Evolutionary conservation across 2,113 vertebrate genomes (phyloP).

Genomic region (Alligator sinensis): DNA sequence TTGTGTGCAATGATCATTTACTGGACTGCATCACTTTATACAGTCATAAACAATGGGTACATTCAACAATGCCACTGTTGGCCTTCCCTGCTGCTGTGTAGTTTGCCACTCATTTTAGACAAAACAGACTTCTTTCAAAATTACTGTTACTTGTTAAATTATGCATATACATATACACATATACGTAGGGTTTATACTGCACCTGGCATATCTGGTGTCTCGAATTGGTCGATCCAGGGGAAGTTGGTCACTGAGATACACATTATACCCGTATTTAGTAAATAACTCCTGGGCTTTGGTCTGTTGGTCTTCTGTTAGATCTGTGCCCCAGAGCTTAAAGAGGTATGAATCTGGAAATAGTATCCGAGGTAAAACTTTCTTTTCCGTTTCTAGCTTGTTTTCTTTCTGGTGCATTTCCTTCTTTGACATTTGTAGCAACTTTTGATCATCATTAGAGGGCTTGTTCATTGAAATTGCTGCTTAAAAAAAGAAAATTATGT

Average conservation of each 20-base stretch:
- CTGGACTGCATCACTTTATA: too few relatives aligned
- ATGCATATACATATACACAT: not conserved
- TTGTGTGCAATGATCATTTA: too few relatives aligned
- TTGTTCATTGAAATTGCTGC: constrained; percentile 20
- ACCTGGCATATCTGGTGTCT: constrained; percentile 51
- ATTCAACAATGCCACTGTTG: too few relatives aligned
- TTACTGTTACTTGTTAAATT: too few relatives aligned
- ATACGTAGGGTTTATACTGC: not conserved
- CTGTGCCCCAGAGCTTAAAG: constrained; percentile 47
- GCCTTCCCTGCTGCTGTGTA: too few relatives aligned
- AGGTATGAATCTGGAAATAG: constrained; percentile 34
- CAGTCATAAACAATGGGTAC: too few relatives aligned
- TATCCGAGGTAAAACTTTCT: not conserved
- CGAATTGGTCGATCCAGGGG: constrained; percentile 34
- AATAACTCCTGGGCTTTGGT: constrained; percentile 50
- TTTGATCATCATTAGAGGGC: not conserved
- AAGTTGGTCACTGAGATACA: constrained; percentile 50
- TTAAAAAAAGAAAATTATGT: not conserved
- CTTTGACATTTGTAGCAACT: not conserved
- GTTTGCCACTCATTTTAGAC: too few relatives aligned
- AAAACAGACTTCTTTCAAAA: too few relatives aligned
- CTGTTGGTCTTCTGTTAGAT: constrained; percentile 51
- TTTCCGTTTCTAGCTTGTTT: not conserved
- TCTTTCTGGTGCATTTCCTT: not conserved
- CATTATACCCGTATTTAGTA: constrained; percentile 52